Evolutionary conservation across 2,888 invertebrate genomes (phyloP), one percentile per base, ranked within the genome.

Genomic region (Ophraella communa): DNA sequence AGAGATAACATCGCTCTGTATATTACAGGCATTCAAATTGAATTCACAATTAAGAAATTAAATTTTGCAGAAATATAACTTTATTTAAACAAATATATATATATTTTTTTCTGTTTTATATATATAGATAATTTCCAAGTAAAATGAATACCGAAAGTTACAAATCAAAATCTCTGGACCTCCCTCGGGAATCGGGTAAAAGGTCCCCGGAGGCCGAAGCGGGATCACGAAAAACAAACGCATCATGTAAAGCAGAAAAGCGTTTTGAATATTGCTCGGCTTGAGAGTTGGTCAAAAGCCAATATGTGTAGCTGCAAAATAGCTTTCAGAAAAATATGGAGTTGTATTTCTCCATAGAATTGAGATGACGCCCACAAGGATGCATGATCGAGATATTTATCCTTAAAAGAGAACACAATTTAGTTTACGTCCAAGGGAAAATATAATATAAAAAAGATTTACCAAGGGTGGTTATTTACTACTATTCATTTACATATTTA

Each of bases 301-400:
- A 81, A 81, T 81, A 81, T 81, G 81, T 80, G 80, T 77, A 73
- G 72, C 72, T 61, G 61, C 77, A 74, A 80, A 81, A 80, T 80
- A 78, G 80, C 79, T 80, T 81, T 79, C 76, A 77, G 77, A 75
- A 79, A 81, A 81, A 81, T 81, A 81, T 81, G 80, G 80, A 79
- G 75, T 72, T 74, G 76, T 75, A 52, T 27, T 7, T 51, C n/a
- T 39, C 21, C 44, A 30, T 14, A 76, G 74, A 75, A 76, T 76
- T 71, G 71, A 74, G 77, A 76, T 76, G 71, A 74, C 77, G 74
- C 77, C 79, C 77, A 71, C 72, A 76, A 7, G 4, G 77, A 78
- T n/a, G n/a, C n/a, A n/a, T n/a, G 35, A 49, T 3, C 4, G 7
- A 23, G 44, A 42, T 52, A 60, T 60, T 20, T 30, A 44, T 60